A percentile compares a stretch with the other conserved stretches of the same genome.
These are phyloP conservation scores for Hyla sarda DNA, from an alignment of 2,113 vertebrate genomes.

Conservation along the genomic window DNA sequence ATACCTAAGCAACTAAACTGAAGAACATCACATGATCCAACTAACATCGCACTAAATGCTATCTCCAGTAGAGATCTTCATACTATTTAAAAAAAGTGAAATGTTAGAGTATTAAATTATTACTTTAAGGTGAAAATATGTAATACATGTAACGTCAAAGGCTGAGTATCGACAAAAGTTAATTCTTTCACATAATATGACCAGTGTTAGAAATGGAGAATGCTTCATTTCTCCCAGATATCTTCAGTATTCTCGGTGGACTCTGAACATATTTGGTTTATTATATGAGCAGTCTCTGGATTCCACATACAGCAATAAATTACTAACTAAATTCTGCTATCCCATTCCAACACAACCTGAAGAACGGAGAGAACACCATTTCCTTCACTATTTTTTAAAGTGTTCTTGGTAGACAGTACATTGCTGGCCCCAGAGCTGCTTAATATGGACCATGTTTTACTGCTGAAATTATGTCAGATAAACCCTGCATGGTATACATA, in stretches of 20 bases:
- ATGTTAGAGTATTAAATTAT: constrained; percentile 15
- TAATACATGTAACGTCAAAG: neutral
- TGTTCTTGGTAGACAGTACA: neutral
- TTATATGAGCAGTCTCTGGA: neutral
- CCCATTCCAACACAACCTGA: neutral
- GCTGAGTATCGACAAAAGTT: neutral
- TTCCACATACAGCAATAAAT: neutral
- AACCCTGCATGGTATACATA: neutral
- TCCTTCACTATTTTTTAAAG: neutral
- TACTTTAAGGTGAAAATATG: neutral
- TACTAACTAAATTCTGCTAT: neutral
- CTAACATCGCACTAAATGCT: neutral
- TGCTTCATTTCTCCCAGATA: neutral
- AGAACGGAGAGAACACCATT: constrained; percentile 1
- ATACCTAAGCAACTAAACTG: neutral
- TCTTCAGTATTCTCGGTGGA: neutral
- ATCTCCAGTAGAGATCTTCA: neutral
- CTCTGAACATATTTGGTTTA: neutral
- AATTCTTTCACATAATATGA: neutral
- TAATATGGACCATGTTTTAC: neutral
- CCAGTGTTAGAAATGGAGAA: neutral
- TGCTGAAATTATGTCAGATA: neutral
- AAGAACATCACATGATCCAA: neutral
- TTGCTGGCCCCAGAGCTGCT: neutral
- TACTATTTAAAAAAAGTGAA: neutral